Percentiles rank a stretch among this genome's conserved stretches.
phyloP scores from a whole-genome alignment of 2,888 invertebrate species.

The Catocala nupta region DNA sequence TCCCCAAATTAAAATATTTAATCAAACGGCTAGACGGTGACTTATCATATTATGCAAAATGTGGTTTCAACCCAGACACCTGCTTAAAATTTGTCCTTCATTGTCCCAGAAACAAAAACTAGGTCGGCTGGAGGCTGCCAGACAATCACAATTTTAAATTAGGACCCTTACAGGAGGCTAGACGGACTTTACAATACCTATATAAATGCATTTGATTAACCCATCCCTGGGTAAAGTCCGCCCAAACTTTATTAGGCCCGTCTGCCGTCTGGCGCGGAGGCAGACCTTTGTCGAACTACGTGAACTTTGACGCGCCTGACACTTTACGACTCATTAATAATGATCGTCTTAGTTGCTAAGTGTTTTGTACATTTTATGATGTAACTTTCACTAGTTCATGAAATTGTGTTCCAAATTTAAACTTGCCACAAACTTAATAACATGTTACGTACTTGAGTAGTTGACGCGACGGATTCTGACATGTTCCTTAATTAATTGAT shows the following conservation, averaged over 20 bases:
- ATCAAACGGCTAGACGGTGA: conserved; percentile 71
- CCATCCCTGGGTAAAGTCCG: conserved; percentile 26
- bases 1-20: conserved; percentile 54
- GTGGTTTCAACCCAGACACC: conserved; percentile 73
- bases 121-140: conserved; percentile 80
- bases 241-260: conserved; percentile 47
- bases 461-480: neutral
- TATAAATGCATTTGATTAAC: conserved; percentile 64
- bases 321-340: conserved; percentile 46
- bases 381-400: conserved; percentile 29
- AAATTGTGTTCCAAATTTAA: conserved; percentile 23
- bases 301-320: conserved; percentile 36
- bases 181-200: conserved; percentile 60
- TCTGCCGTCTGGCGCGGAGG: conserved; percentile 33
- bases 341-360: conserved; percentile 41
- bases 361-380: conserved; percentile 41
- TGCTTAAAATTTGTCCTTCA: conserved; percentile 76
- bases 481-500: neutral
- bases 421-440: conserved; percentile 2
- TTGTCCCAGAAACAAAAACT: conserved; percentile 77
- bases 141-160: conserved; percentile 86
- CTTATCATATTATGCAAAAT: conserved; percentile 78
- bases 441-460: neutral
- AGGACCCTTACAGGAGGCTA: conserved; percentile 64
- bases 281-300: conserved; percentile 35